Evolutionary conservation across 2,113 vertebrate genomes (phyloP).

Genomic region (Pongo abelii): DNA sequence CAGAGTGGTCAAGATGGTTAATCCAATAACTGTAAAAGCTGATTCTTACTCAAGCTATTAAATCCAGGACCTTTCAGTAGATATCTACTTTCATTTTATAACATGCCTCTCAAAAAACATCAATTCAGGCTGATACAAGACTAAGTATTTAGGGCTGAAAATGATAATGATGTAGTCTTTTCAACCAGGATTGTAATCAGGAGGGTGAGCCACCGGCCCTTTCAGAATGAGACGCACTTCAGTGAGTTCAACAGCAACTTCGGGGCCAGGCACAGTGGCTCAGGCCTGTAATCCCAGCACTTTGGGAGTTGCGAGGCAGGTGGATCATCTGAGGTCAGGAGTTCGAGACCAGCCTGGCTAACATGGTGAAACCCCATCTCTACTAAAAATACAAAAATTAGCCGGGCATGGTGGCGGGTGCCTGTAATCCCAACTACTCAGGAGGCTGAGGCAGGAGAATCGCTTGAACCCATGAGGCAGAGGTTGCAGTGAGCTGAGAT

Average conservation of each 20-base stretch:
- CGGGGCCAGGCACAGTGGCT: no score
- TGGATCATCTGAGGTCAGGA: no score
- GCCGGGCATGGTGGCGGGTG: no score
- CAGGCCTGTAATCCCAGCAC: no score
- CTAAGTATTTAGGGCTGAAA: background rate
- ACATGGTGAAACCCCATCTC: no score
- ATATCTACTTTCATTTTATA: conserved; percentile 40
- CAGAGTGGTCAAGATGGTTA: conserved; percentile 10
- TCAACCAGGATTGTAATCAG: background rate
- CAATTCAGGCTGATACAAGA: background rate
- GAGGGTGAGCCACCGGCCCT: background rate
- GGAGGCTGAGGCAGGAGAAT: no score
- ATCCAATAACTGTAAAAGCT: conserved; percentile 10
- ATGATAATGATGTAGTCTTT: background rate
- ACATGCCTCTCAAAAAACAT: conserved; percentile 13
- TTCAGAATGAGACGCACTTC: background rate
- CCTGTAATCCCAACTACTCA: no score
- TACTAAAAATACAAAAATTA: no score
- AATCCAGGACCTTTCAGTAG: conserved; percentile 42
- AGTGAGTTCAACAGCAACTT: background rate
- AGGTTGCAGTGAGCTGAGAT: no score
- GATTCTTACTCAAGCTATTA: conserved; percentile 35
- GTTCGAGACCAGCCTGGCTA: no score
- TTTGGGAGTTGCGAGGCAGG: no score
- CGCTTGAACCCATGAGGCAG: no score